Base-by-base conservation (phyloP, 2,113 vertebrate species). In the Hepsetus odoe region DNA sequence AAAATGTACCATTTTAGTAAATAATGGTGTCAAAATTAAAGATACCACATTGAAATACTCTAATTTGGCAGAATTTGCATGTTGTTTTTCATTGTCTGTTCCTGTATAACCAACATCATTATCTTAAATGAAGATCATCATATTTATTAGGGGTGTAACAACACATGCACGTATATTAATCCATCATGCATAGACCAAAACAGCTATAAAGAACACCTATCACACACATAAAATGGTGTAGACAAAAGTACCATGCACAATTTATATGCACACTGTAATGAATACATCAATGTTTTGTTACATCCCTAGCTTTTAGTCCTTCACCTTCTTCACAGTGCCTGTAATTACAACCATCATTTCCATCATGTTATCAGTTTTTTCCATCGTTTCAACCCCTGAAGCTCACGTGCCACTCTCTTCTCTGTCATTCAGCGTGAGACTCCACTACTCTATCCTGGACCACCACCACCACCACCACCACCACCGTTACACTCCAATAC, bases 371-470 rank as follows among this genome's bases (percentile, higher is more conserved):
- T 32, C 24, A 22, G 18, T 42, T 22, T 68, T 22, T 30, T 11
- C 2, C 11, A 26, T 56, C 62, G 59, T 79, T 64, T 44, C n/a
- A 38, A 62, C 53, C 42, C 32, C 71, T 78, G 11, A 74, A 42
- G 76, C 58, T 81, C 59, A 83, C 59, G 11, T 80, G 12, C 10
- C 44, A 65, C 51, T 81, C 28, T 83, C 26, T 42, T 82, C 81
- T 83, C 68, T 78, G 67, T 77, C 72, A 77, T 75, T 42, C 68
- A 82, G 79, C 79, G 26, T 74, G 79, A 75, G 67, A 72, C 64
- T 12, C 42, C 80, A 49, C 30, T 64, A 4, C 28, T 58, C 51
- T 73, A 65, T 62, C 62, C 77, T 18, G 80, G 70, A 80, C 24
- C 77, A 49, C 16, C 77, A 30, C 69, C 46, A 44, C 20, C 66